These are phyloP conservation scores for Grus americana DNA, from an alignment of 2,113 vertebrate genomes.

Conservation along the genomic window DNA sequence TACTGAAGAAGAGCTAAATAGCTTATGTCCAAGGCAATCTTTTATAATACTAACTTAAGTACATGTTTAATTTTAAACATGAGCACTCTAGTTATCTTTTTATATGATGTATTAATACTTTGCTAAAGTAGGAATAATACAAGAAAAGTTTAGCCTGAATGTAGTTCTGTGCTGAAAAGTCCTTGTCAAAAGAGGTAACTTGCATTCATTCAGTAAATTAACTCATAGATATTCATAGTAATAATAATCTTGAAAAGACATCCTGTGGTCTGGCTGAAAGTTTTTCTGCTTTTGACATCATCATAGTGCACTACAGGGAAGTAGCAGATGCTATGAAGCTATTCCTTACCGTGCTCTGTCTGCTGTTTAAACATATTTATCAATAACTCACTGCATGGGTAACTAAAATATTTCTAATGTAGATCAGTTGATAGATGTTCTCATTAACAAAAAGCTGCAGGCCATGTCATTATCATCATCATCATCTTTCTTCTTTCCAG, in stretches of 20 bases:
- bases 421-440: neutral
- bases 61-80: neutral
- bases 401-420: neutral
- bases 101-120: neutral
- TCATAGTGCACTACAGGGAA: neutral
- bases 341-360: neutral
- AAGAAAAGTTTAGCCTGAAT: neutral
- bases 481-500: neutral
- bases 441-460: slow-evolving; percentile 24
- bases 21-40: neutral
- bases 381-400: neutral
- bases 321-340: neutral
- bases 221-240: neutral
- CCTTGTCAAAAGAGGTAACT: neutral
- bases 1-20: neutral
- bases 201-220: neutral
- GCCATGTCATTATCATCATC: neutral
- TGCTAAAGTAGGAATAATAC: neutral
- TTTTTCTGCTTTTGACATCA: neutral
- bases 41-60: neutral
- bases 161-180: neutral
- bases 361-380: neutral
- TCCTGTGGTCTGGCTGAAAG: neutral
- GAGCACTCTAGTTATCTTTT: neutral
- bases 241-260: neutral